A percentile compares a stretch with the other conserved stretches of the same genome.
These are phyloP conservation scores for Prionchulus punctatus DNA, from an alignment of 2,888 invertebrate species.

Conservation along the genomic window DNA sequence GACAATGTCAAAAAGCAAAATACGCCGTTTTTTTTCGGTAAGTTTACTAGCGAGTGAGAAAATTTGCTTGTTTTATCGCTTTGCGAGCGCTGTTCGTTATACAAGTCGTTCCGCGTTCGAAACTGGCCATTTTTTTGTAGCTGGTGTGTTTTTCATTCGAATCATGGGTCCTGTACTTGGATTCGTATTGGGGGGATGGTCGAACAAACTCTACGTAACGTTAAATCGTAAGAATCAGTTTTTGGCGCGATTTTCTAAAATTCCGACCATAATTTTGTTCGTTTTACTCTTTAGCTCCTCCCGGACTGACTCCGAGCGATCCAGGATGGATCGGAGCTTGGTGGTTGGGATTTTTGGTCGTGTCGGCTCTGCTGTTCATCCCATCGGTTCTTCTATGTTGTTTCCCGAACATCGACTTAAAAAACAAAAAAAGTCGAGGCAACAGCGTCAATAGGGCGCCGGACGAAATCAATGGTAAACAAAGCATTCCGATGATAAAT, in stretches of 20 bases:
- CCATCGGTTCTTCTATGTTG: conserved; percentile 31
- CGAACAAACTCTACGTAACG: conserved; percentile 27
- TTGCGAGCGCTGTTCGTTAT: not conserved
- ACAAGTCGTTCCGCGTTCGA: too few relatives aligned
- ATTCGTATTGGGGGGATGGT: conserved; percentile 24
- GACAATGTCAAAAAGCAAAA: conserved; percentile 30
- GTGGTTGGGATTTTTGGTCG: conserved; percentile 36
- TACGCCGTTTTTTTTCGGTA: conserved; percentile 29
- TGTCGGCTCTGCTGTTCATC: conserved; percentile 22
- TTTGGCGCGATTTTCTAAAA: not conserved
- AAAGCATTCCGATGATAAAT: too few relatives aligned
- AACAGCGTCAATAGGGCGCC: too few relatives aligned
- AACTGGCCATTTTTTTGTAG: conserved; percentile 18
- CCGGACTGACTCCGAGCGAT: conserved; percentile 30
- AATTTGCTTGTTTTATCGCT: not conserved
- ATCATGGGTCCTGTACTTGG: conserved; percentile 30
- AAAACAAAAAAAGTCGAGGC: not conserved
- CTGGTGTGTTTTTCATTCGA: conserved; percentile 30
- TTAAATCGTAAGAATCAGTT: conserved; percentile 18
- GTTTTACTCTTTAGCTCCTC: conserved; percentile 23
- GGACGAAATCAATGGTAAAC: too few relatives aligned
- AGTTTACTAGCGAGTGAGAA: not conserved
- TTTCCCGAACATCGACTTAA: conserved; percentile 24
- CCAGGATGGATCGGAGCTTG: conserved; percentile 39
- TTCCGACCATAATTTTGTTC: too few relatives aligned